Evolutionary conservation across 2,113 vertebrate species (phyloP).

Genomic region (Melanotaenia duboulayi): DNA sequence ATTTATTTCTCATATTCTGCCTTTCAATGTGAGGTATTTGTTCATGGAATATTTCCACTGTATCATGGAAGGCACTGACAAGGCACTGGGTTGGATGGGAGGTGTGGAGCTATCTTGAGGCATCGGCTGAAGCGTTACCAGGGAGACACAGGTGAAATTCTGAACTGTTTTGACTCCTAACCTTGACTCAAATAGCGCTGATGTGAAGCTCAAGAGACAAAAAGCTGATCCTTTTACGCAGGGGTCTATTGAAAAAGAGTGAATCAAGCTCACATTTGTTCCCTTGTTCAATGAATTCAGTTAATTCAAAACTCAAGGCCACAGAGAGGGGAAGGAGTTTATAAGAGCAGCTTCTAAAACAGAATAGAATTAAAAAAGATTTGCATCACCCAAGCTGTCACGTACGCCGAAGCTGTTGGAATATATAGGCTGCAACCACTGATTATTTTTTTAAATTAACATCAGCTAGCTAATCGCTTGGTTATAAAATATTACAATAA

Average conservation of each 20-base stretch:
- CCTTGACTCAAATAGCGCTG: conserved; percentile 41
- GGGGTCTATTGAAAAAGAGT: conserved; percentile 1
- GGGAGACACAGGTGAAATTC: conserved; percentile 64
- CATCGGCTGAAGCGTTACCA: conserved; percentile 62
- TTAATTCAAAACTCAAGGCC: conserved; percentile 20
- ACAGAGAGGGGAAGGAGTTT: conserved; percentile 9
- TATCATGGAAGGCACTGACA: background rate
- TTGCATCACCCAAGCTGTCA: background rate
- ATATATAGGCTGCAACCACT: background rate
- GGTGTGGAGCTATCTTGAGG: conserved; percentile 40
- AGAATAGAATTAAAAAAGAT: background rate
- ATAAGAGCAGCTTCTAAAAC: background rate
- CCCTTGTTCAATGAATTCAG: background rate
- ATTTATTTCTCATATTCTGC: background rate
- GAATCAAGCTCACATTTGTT: conserved; percentile 24
- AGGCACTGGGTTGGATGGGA: conserved; percentile 20
- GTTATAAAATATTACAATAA: background rate
- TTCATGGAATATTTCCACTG: conserved; percentile 8
- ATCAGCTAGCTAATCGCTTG: background rate
- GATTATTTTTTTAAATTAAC: background rate
- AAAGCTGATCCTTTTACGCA: conserved; percentile 17
- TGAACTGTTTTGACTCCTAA: conserved; percentile 50
- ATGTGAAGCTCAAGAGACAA: conserved; percentile 31
- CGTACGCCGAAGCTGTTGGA: background rate
- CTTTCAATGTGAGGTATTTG: background rate